Base-by-base conservation (phyloP, 2,797 vertebrate genomes). In the Crax fasciolata region DNA sequence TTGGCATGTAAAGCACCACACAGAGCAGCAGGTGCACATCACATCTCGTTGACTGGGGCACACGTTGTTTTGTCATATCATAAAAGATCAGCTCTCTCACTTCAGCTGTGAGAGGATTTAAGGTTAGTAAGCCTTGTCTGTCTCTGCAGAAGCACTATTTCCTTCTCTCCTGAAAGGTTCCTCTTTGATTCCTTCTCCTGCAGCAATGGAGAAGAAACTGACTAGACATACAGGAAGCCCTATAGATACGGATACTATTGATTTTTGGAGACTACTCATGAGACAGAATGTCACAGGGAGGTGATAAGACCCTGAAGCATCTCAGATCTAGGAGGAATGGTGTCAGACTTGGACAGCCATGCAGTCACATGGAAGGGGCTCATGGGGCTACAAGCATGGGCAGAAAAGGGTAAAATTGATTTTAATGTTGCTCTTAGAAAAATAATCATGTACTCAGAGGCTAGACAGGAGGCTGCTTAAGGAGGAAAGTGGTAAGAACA, bases 91-190 rank as follows among this genome's bases (percentile, higher is more conserved):
- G 21, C 49, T 51, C 43, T 65, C 66, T 55, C 39, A 44, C 44
- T 87, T 93, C 67, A 59, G 43, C 48, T 75, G 19, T 16, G 44
- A 43, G 46, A 71, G 71, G 25, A 77, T 44, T 77, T 80, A 89
- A 74, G 35, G 24, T 9, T 15, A 52, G n/a, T 52, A 62, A 87
- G 15, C 23, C 32, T 87, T 0, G 0, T 39, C 46, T 83, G 67
- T 71, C 25, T 74, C 57, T 81, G 28, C 57, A 80, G 85, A 75
- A 77, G 16, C 35, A 32, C n/a, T 35, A 72, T 66, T 65, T 62
- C n/a, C 43, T 72, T 90, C 16, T 84, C 39, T 57, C 80, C 41
- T 68, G 21, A 85, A 48, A 4, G 2, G 12, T 13, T 83, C 28
- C 10, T 32, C 18, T 63, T 92, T 43, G 13, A 19, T 41, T 78